These are phyloP conservation scores for Irena cyanogastra DNA, from an alignment of 2,113 vertebrate species.

Conservation along the genomic window DNA sequence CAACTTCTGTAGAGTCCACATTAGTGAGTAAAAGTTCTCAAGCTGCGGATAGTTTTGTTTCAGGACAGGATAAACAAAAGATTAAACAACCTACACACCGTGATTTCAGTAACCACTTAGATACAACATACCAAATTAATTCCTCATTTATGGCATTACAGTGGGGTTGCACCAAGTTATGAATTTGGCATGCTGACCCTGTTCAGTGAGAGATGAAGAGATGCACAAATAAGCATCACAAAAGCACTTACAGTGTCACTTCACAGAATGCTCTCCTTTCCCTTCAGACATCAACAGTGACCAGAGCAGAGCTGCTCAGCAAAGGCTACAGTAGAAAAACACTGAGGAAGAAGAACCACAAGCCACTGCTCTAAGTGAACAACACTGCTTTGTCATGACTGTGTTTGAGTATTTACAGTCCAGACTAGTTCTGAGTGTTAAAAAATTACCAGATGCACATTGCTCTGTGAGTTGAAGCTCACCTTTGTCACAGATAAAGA, in stretches of 20 bases:
- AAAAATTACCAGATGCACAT: not conserved
- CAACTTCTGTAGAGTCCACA: not conserved
- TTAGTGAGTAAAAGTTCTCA: not conserved
- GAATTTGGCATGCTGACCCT: not conserved
- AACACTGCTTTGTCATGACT: not conserved
- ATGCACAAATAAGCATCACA: not conserved
- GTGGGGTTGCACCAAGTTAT: not conserved
- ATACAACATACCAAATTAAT: not conserved
- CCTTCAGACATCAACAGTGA: not conserved
- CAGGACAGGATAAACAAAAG: not conserved
- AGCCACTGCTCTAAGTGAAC: not conserved
- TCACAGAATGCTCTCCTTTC: not conserved
- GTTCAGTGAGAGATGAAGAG: not conserved
- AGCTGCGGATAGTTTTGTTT: not conserved
- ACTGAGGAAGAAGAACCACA: not conserved
- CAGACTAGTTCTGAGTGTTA: not conserved
- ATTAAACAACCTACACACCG: not conserved
- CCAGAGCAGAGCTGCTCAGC: not conserved
- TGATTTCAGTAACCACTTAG: not conserved
- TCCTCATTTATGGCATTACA: not conserved
- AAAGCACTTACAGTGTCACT: not conserved
- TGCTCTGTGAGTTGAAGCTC: not conserved
- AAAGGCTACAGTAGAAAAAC: not conserved
- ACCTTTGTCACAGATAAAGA: not conserved
- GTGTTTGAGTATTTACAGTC: not conserved